These are phyloP conservation scores for Chymomyza costata DNA, from an alignment of 1,140 invertebrate genomes.

Conservation along the genomic window DNA sequence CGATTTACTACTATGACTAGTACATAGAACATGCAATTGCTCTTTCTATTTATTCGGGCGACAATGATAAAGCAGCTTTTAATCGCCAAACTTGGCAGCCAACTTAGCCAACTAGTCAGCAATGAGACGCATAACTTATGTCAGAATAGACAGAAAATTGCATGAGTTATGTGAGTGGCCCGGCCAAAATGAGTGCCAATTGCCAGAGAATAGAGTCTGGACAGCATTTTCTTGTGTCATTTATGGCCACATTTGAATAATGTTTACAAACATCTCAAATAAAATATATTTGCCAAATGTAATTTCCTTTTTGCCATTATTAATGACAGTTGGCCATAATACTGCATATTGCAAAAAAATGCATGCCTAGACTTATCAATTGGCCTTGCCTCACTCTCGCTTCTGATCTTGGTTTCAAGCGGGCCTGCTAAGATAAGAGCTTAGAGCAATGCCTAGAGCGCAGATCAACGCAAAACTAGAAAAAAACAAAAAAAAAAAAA, in stretches of 20 bases:
- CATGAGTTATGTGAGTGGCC: conserved; percentile 29
- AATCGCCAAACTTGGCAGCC: conserved; percentile 73
- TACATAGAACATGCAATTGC: too few relatives aligned
- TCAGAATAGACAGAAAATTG: conserved; percentile 5
- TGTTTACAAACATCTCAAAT: conserved; percentile 1
- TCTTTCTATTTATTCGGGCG: neutral
- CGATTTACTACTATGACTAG: neutral
- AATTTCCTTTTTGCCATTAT: conserved; percentile 14
- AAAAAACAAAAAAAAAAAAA: neutral
- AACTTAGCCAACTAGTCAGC: conserved; percentile 27
- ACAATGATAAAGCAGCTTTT: conserved; percentile 69
- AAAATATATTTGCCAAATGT: conserved; percentile 26
- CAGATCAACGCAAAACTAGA: neutral
- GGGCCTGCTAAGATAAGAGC: neutral
- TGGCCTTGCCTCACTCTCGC: neutral
- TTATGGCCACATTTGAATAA: conserved; percentile 20
- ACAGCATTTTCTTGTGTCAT: neutral
- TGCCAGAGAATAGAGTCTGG: conserved; percentile 6
- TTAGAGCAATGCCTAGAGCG: neutral
- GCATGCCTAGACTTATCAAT: conserved; percentile 1
- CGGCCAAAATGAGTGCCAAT: conserved; percentile 1
- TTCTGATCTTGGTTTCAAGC: neutral
- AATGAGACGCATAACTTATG: conserved; percentile 30
- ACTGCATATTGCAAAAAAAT: neutral
- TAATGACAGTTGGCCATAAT: conserved; percentile 18